Conservation (phyloP, 1,140 invertebrate genomes). For the Conus ventricosus region DNA sequence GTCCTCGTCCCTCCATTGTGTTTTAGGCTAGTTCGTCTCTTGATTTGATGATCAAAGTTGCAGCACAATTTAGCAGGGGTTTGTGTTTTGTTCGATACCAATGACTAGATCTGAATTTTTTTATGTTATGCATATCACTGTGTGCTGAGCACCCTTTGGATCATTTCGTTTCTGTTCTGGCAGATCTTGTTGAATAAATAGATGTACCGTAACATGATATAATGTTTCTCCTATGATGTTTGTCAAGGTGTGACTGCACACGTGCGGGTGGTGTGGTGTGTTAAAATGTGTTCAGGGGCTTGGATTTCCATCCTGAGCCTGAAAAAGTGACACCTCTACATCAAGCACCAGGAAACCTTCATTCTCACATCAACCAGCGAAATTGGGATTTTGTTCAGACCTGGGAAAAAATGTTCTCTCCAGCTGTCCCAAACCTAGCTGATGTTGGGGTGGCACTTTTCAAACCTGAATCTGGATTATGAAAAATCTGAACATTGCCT, state of each 20-base stretch:
- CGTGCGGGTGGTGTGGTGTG: constrained; percentile 6
- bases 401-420: too few species aligned
- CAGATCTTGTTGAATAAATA: constrained; percentile 8
- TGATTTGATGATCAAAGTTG: background rate
- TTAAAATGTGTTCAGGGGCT: constrained; percentile 4
- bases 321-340: too few species aligned
- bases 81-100: background rate
- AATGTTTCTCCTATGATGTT: background rate
- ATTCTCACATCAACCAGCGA: too few species aligned
- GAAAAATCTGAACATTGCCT: too few species aligned
- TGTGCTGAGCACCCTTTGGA: background rate
- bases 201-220: background rate
- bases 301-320: background rate
- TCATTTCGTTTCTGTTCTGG: constrained; percentile 16
- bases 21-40: background rate
- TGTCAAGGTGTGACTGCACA: constrained; percentile 5
- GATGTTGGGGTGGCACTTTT: too few species aligned
- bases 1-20: background rate
- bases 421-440: too few species aligned
- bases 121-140: background rate
- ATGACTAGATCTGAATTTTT: background rate
- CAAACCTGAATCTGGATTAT: too few species aligned
- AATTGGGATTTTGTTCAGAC: too few species aligned
- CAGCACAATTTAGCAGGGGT: background rate
- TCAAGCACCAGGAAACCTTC: too few species aligned